Conservation (phyloP, 2,113 vertebrate species). For the Paracanthobrama guichenoti region DNA sequence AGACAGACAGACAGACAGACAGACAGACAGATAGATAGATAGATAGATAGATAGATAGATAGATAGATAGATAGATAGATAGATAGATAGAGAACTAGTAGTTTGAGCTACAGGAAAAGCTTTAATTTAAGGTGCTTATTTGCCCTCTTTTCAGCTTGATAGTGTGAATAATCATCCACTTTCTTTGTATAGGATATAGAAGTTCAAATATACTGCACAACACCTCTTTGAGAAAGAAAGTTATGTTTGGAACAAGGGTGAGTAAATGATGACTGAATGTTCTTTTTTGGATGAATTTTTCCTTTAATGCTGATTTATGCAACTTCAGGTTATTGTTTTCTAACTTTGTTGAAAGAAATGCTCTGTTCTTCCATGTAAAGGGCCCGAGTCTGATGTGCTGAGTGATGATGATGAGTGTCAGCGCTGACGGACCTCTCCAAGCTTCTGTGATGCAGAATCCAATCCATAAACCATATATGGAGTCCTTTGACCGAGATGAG, state of each 20-base stretch:
- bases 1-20: too few relatives aligned
- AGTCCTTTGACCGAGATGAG: constrained; percentile 42
- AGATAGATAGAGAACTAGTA: too few relatives aligned
- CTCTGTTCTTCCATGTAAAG: constrained; percentile 4
- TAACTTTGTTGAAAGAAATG: neutral
- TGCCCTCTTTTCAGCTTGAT: neutral
- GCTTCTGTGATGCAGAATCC: constrained; percentile 27
- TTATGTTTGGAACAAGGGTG: neutral
- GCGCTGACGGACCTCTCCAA: neutral
- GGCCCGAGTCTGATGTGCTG: neutral
- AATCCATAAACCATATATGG: constrained; percentile 66
- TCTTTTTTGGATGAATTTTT: neutral
- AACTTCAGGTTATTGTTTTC: neutral
- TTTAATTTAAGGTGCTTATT: too few relatives aligned
- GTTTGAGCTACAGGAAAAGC: too few relatives aligned
- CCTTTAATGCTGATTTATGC: neutral
- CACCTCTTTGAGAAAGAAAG: neutral
- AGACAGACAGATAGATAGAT: too few relatives aligned
- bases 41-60: too few relatives aligned
- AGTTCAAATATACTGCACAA: neutral
- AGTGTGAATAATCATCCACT: neutral
- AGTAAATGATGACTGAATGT: neutral
- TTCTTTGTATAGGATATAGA: neutral
- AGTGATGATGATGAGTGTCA: neutral
- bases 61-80: too few relatives aligned